phyloP scores from a whole-genome alignment of 2,888 invertebrate species.

The Metalampra italica region DNA sequence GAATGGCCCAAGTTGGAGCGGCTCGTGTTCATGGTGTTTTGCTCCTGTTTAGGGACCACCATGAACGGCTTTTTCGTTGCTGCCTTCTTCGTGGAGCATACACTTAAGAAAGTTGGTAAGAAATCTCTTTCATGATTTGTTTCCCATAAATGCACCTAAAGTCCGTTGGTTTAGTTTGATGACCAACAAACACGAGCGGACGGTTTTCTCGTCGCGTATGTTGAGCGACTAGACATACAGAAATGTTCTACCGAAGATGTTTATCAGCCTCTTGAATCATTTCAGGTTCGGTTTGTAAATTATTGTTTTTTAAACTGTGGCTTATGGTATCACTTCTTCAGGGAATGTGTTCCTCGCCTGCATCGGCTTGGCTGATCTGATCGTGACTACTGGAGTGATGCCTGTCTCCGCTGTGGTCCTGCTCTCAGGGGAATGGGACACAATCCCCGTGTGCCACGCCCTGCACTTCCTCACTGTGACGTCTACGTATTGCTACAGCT shows the following conservation, averaged over 20 bases:
- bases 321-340: conserved; percentile 5
- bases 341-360: conserved; percentile 89
- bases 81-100: conserved; percentile 37
- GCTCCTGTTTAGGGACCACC: conserved; percentile 26
- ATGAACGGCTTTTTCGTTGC: conserved; percentile 46
- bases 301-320: too few species aligned
- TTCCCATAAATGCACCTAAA: too few species aligned
- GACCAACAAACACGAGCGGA: too few species aligned
- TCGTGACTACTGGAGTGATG: conserved; percentile 83
- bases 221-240: too few species aligned
- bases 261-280: too few species aligned
- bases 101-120: conserved; percentile 35
- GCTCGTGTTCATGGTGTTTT: conserved; percentile 67
- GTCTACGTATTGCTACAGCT: conserved; percentile 76
- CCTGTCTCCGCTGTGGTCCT: conserved; percentile 84
- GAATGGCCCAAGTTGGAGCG: conserved; percentile 84
- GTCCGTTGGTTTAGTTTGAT: too few species aligned
- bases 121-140: conserved; percentile 1
- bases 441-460: conserved; percentile 78
- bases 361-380: conserved; percentile 84
- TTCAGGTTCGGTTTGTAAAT: too few species aligned
- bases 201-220: too few species aligned
- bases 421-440: conserved; percentile 81
- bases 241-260: too few species aligned
- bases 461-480: conserved; percentile 83